Evolutionary conservation across 2,797 vertebrate species (phyloP), one percentile per base, ranked within the genome.

Genomic region (Periparus ater): DNA sequence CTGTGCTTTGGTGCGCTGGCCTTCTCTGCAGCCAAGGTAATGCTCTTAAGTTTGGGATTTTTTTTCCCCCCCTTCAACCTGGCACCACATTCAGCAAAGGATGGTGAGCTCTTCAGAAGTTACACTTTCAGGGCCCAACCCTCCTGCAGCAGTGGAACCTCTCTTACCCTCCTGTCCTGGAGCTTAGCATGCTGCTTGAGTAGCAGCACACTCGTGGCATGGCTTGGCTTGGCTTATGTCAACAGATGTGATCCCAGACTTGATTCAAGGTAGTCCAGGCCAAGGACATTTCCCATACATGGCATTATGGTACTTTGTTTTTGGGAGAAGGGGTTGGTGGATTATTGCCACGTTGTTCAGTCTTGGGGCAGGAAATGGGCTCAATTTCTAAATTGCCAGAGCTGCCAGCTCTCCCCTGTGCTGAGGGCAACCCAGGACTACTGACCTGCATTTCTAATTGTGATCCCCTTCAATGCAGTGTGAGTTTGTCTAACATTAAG

Each of bases 1-100:
- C 98, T 4, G 96, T 99, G 91, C 98, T 99, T 95, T 99, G 99
- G 99, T 99, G 98, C 10, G 99, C 99, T 2, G 99, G 99, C 17
- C 92, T 99, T 50, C 98, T 99, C 87, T 99, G 99, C 95, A 99
- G 97, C 96, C 99, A 99, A 99, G 99, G 99, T 99, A 98, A 98
- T 34, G 7, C 10, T 34, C 40, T 8, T 13, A 19, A 13, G 2
- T n/a, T 61, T 68, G 40, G 19, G 38, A 40, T 4, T n/a, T 27
- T 9, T 30, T 34, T 32, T 55, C 17, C 19, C 13, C 6, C 14
- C 13, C 42, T 32, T 55, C 32, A 36, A 7, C 47, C 57, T 58
- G 44, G 21, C 17, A 16, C 20, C 22, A 8, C 13, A 26, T 63
- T 47, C 45, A 82, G 26, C 48, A 57, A 32, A 61, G 40, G 38